phyloP scores from a whole-genome alignment of 2,113 vertebrate genomes.

The Psittacara wagleri region DNA sequence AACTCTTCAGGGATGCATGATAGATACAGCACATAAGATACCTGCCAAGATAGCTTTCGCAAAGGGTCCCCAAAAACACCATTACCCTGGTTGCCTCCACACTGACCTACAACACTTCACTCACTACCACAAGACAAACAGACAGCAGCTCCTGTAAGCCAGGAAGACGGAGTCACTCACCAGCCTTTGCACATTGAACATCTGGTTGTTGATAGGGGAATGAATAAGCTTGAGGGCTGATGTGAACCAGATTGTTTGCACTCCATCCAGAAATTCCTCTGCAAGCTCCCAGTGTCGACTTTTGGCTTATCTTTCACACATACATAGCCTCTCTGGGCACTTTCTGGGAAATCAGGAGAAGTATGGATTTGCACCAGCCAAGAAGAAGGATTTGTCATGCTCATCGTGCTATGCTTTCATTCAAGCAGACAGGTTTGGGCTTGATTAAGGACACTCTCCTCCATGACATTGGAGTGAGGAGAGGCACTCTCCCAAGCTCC shows the following conservation, averaged over 20 bases:
- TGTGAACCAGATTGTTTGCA: conserved; percentile 28
- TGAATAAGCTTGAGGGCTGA: background rate
- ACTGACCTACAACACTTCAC: background rate
- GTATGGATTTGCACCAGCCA: background rate
- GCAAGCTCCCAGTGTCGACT: background rate
- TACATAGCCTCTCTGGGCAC: background rate
- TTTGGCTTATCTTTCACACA: conserved; percentile 26
- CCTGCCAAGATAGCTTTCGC: background rate
- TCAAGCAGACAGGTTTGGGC: background rate
- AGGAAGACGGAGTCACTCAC: background rate
- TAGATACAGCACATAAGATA: background rate
- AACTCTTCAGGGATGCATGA: background rate
- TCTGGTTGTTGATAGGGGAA: conserved; percentile 11
- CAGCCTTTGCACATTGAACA: background rate
- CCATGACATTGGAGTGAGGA: background rate
- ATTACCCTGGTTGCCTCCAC: background rate
- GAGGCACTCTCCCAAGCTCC: background rate
- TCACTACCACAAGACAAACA: background rate
- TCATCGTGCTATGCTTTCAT: background rate
- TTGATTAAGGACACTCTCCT: background rate
- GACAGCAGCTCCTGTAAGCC: background rate
- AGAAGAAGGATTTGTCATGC: background rate
- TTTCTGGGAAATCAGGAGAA: background rate
- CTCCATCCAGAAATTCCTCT: background rate
- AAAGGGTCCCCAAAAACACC: background rate